Conservation (phyloP, 2,113 vertebrate species). For the Rafetus swinhoei region DNA sequence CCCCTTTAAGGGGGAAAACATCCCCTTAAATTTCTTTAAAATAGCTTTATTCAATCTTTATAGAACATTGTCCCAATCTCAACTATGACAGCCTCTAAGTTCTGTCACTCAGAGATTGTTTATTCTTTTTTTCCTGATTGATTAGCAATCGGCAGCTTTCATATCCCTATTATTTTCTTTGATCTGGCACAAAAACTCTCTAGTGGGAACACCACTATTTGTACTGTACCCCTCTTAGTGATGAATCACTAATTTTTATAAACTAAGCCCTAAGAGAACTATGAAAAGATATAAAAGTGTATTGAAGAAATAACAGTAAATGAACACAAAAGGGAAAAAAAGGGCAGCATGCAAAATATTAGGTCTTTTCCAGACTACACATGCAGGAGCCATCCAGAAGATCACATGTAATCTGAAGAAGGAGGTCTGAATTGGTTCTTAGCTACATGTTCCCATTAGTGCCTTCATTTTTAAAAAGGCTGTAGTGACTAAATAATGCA, state of each 20-base stretch:
- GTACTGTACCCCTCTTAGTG: constrained; percentile 78
- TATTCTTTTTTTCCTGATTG: constrained; percentile 76
- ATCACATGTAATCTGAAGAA: constrained; percentile 2
- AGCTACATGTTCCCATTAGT: constrained; percentile 32
- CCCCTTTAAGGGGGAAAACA: neutral
- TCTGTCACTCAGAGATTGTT: constrained; percentile 43
- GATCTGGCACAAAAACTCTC: constrained; percentile 74
- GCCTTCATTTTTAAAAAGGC: constrained; percentile 23
- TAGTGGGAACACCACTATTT: constrained; percentile 73
- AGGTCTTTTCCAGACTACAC: constrained; percentile 23
- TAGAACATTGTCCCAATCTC: constrained; percentile 58
- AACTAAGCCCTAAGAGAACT: constrained; percentile 58
- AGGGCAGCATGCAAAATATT: constrained; percentile 55
- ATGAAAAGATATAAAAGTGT: constrained; percentile 70
- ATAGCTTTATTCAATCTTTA: constrained; percentile 70
- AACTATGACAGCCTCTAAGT: constrained; percentile 49
- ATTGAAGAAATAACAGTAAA: constrained; percentile 69
- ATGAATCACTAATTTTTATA: constrained; percentile 83
- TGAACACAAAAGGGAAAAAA: constrained; percentile 47
- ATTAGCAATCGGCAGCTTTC: constrained; percentile 83
- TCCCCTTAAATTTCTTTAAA: constrained; percentile 46
- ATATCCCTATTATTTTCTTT: constrained; percentile 77
- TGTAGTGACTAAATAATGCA: constrained; percentile 42
- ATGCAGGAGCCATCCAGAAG: constrained; percentile 42
- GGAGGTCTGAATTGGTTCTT: neutral